phyloP scores from a whole-genome alignment of 2,113 vertebrate species.

The Petaurus breviceps region DNA sequence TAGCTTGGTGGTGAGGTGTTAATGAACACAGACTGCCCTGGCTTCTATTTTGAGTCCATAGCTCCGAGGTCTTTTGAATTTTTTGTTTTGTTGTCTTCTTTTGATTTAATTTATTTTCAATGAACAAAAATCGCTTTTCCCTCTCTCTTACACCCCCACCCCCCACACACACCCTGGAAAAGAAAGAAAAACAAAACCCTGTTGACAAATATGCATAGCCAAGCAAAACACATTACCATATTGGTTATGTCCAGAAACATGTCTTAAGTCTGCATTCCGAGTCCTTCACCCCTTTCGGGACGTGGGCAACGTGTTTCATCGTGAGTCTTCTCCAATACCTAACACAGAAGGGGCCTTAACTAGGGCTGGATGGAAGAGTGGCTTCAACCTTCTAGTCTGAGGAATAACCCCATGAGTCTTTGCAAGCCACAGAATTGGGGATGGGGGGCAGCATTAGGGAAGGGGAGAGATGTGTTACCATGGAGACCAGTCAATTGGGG shows the following conservation, averaged over 20 bases:
- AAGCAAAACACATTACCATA: background rate
- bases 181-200: background rate
- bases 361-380: background rate
- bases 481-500: constrained; percentile 58
- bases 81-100: background rate
- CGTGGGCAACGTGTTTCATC: background rate
- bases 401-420: background rate
- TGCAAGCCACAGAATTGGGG: constrained; percentile 30
- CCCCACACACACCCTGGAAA: background rate
- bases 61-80: constrained; percentile 27
- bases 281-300: background rate
- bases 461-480: constrained; percentile 51
- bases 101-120: background rate
- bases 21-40: constrained; percentile 27
- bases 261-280: background rate
- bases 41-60: constrained; percentile 36
- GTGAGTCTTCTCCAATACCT: background rate
- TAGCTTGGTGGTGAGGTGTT: constrained; percentile 69
- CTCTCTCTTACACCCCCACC: background rate
- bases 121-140: background rate
- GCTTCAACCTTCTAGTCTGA: background rate
- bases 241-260: background rate
- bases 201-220: background rate
- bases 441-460: constrained; percentile 52
- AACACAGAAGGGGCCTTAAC: constrained; percentile 55